phyloP scores from a whole-genome alignment of 2,797 vertebrate genomes.

The Ciconia nigra region DNA sequence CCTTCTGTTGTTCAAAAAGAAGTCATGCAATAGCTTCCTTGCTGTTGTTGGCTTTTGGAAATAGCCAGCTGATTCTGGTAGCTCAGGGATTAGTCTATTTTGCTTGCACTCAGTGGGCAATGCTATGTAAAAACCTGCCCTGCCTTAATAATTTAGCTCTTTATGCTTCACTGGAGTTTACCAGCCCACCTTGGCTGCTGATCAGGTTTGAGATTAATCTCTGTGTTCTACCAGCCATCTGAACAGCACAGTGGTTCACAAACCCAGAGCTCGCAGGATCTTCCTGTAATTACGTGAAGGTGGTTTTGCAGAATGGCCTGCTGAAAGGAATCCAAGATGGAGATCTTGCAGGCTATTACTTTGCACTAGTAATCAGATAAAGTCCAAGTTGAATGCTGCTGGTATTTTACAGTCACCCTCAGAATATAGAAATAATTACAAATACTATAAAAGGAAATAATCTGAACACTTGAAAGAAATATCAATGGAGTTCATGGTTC shows the following conservation, averaged over 20 bases:
- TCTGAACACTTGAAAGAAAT: neutral
- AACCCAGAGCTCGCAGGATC: neutral
- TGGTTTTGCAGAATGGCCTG: neutral
- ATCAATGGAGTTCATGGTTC: neutral
- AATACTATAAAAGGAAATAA: neutral
- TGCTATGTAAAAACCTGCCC: neutral
- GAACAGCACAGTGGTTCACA: neutral
- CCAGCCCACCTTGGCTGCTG: neutral
- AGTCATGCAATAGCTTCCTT: constrained; percentile 6
- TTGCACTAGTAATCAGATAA: neutral
- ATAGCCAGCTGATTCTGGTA: constrained; percentile 34
- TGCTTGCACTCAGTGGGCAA: neutral
- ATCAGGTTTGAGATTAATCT: constrained; percentile 8
- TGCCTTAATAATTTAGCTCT: neutral
- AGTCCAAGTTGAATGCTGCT: neutral
- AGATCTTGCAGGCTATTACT: neutral
- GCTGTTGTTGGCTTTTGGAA: constrained; percentile 39
- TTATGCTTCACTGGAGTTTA: neutral
- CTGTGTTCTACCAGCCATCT: neutral
- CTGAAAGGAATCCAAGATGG: neutral
- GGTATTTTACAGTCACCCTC: neutral
- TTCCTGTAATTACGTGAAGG: neutral
- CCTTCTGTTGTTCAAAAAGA: neutral
- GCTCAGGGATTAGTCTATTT: constrained; percentile 35
- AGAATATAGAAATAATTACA: neutral